These are phyloP conservation scores for Sycophila texana DNA, from an alignment of 2,888 invertebrate species.

Conservation along the genomic window DNA sequence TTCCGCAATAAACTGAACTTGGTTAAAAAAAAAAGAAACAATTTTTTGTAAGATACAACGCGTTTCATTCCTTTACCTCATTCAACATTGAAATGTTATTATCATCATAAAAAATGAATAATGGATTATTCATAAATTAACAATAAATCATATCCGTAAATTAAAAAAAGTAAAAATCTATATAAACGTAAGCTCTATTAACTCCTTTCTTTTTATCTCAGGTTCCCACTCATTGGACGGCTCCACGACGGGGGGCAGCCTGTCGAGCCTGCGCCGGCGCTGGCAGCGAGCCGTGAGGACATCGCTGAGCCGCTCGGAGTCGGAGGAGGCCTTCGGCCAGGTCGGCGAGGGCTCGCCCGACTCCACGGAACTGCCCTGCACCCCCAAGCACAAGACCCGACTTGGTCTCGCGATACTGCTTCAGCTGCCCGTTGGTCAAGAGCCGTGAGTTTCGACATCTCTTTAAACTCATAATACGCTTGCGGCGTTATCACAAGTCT, in stretches of 20 bases:
- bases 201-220: slow-evolving; percentile 51
- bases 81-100: too few species aligned
- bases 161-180: too few species aligned
- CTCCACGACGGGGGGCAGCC: slow-evolving; percentile 74
- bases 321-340: slow-evolving; percentile 70
- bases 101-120: too few species aligned
- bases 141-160: neutral
- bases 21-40: too few species aligned
- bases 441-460: slow-evolving; percentile 73
- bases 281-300: slow-evolving; percentile 78
- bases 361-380: slow-evolving; percentile 59
- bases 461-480: too few species aligned
- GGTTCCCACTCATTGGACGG: slow-evolving; percentile 71
- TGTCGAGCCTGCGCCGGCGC: slow-evolving; percentile 78
- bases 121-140: too few species aligned
- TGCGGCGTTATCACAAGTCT: too few species aligned
- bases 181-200: neutral
- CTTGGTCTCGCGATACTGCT: slow-evolving; percentile 83
- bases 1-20: too few species aligned
- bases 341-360: slow-evolving; percentile 59
- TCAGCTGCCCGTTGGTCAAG: slow-evolving; percentile 78
- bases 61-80: too few species aligned
- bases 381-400: slow-evolving; percentile 77
- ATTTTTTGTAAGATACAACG: too few species aligned
- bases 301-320: slow-evolving; percentile 77